These are phyloP conservation scores for Petrolisthes cinctipes DNA, from an alignment of 2,888 invertebrate species.

Conservation along the genomic window DNA sequence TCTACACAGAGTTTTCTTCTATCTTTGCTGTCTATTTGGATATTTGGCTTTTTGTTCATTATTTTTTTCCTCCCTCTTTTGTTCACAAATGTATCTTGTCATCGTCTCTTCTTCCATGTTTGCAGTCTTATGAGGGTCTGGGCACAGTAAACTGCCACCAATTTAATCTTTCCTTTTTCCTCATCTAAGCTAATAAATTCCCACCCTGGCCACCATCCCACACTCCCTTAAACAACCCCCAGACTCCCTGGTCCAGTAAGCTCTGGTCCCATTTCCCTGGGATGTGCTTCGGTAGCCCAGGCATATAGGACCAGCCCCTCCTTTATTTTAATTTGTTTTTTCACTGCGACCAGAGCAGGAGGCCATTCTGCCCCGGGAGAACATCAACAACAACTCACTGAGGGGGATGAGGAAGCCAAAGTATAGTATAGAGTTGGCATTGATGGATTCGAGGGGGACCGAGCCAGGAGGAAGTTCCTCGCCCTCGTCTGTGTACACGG, in stretches of 20 bases:
- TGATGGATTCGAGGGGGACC: conserved; percentile 51
- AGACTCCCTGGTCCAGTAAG: too few relatives aligned
- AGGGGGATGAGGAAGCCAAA: conserved; percentile 63
- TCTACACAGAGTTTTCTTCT: too few relatives aligned
- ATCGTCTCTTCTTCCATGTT: neutral
- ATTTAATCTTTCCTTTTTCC: neutral
- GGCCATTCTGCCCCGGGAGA: too few relatives aligned
- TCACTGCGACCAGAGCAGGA: too few relatives aligned
- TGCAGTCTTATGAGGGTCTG: neutral
- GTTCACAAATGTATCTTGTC: neutral
- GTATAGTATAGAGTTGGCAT: conserved; percentile 63
- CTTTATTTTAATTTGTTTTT: too few relatives aligned
- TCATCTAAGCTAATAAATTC: neutral
- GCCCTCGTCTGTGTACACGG: conserved; percentile 59
- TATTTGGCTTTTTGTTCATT: too few relatives aligned
- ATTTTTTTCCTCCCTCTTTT: too few relatives aligned
- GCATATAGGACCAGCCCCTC: too few relatives aligned
- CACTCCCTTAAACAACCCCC: neutral
- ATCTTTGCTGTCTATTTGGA: too few relatives aligned
- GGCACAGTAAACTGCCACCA: neutral
- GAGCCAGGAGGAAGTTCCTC: conserved; percentile 64
- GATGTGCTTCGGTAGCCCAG: too few relatives aligned
- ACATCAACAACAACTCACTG: conserved; percentile 34
- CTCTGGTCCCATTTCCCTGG: too few relatives aligned
- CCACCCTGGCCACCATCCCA: too few relatives aligned